Base-by-base conservation (phyloP, 2,113 vertebrate genomes). In the Amblyopsis rosae region DNA sequence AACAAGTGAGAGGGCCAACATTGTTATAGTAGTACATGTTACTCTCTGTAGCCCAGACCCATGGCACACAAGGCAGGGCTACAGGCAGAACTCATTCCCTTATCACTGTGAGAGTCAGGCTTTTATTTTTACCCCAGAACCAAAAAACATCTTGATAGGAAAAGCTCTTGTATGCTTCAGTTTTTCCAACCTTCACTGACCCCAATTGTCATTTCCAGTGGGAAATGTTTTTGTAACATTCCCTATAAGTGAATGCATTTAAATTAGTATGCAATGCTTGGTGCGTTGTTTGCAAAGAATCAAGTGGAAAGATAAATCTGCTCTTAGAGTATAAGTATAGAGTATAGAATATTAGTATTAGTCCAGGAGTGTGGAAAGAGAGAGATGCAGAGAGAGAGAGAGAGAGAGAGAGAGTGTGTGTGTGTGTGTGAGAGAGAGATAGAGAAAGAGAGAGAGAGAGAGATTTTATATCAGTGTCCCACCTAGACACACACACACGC, bases 31-130 rank as follows among this genome's bases (percentile, higher is more conserved):
- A 26, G 26, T 41, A 41, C 35, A 41, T 8, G 35, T 41, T 41
- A 41, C 49, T 54, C 13, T 58, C 10, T 50, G 19, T 12, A 59
- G 51, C 45, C 16, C 7, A 10, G 3, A 32, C 32, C 41, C 15
- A 60, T 45, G 15, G 33, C 35, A 11, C 12, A 41, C 35, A 41
- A 41, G 35, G 35, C 3, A 41, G 12, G 6, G 10, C 16, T 17
- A 10, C 16, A 61, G 4, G 59, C 7, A 12, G 10, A 54, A 12
- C 9, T 45, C 35, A 5, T 4, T 33, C 70, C 62, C 63, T 79
- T 87, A 85, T 88, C 84, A 72, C 61, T 64, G 81, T 88, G 87
- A 81, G 83, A 88, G 69, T 75, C 58, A 1, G 57, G 16, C 17
- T 15, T 45, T 55, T 17, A 35, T 70, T 3, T 15, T 10, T 60